These are phyloP conservation scores for Vipera ursinii DNA, from an alignment of 2,797 vertebrate species.

Conservation along the genomic window DNA sequence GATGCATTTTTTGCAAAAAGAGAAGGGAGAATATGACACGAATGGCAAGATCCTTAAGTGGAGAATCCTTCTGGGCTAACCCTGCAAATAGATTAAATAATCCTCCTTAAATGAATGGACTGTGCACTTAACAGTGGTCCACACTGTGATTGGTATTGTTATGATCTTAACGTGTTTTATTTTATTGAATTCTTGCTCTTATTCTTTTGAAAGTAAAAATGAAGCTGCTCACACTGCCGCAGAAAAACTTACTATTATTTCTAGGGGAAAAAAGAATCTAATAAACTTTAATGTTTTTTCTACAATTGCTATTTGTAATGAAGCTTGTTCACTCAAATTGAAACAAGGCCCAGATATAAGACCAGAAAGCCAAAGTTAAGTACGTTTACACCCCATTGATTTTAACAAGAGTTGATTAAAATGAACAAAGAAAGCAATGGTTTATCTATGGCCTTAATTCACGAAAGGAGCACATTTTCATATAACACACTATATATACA, in stretches of 20 bases:
- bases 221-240: neutral
- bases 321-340: neutral
- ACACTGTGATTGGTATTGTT: neutral
- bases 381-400: neutral
- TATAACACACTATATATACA: neutral
- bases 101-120: too few species aligned
- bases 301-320: neutral
- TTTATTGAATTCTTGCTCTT: neutral
- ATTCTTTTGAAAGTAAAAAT: neutral
- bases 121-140: neutral
- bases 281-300: neutral
- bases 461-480: neutral
- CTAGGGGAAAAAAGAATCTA: neutral
- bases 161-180: neutral
- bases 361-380: neutral
- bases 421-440: neutral
- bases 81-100: too few species aligned
- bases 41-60: too few species aligned
- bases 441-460: neutral
- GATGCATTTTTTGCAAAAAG: too few species aligned
- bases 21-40: too few species aligned
- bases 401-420: neutral
- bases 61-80: too few species aligned
- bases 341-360: neutral
- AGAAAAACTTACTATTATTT: neutral